phyloP scores from a whole-genome alignment of 2,888 invertebrate genomes.

The Drosophila emarginata region DNA sequence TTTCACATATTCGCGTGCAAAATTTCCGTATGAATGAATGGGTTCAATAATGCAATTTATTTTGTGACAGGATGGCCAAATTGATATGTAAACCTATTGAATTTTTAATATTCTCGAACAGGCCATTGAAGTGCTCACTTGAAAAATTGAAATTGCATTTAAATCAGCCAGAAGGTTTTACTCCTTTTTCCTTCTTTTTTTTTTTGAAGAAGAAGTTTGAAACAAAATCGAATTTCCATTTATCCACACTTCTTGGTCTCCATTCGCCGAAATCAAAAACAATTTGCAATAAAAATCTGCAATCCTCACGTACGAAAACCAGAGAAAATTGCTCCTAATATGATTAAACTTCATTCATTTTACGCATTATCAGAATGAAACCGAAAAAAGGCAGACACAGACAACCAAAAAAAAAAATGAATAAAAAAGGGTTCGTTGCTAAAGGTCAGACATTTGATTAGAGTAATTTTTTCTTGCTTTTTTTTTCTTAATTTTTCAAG shows the following conservation, averaged over 20 bases:
- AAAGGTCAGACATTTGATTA: slow-evolving; percentile 71
- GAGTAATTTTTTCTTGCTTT: slow-evolving; percentile 21
- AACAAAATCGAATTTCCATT: slow-evolving; percentile 50
- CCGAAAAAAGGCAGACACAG: background rate
- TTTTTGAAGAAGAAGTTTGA: slow-evolving; percentile 38
- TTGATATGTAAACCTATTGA: slow-evolving; percentile 53
- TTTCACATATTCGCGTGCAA: slow-evolving; percentile 47
- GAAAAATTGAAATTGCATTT: slow-evolving; percentile 4
- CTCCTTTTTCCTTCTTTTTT: background rate
- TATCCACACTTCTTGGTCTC: slow-evolving; percentile 26
- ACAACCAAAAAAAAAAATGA: slow-evolving; percentile 11
- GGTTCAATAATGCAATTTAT: slow-evolving; percentile 44
- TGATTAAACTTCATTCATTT: slow-evolving; percentile 74
- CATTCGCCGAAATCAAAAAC: slow-evolving; percentile 37
- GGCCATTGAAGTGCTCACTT: slow-evolving; percentile 25
- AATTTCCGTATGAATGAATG: slow-evolving; percentile 1
- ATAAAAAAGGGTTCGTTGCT: slow-evolving; percentile 31
- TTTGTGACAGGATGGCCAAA: slow-evolving; percentile 36
- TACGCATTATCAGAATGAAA: slow-evolving; percentile 51
- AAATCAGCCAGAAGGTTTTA: background rate
- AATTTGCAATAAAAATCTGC: slow-evolving; percentile 43
- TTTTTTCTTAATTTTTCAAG: slow-evolving; percentile 16
- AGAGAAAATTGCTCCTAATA: slow-evolving; percentile 65
- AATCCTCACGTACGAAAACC: slow-evolving; percentile 35
- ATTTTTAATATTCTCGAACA: slow-evolving; percentile 38